Conservation (phyloP, 2,113 vertebrate species). For the Laterallus jamaicensis region DNA sequence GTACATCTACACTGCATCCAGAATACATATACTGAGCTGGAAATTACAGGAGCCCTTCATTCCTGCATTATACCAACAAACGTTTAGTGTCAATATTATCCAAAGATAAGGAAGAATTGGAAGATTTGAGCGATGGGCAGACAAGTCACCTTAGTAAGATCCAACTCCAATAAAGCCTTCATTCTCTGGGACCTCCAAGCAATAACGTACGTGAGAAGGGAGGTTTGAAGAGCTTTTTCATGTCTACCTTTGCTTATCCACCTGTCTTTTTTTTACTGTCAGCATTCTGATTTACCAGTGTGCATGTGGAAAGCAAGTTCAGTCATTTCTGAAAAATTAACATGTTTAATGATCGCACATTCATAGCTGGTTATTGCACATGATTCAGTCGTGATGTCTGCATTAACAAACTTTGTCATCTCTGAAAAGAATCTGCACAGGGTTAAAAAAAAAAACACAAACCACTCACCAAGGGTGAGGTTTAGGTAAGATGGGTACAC, state of each 20-base stretch:
- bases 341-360: background rate
- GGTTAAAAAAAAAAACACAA: background rate
- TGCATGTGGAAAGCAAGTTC: background rate
- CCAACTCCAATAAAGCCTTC: background rate
- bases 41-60: background rate
- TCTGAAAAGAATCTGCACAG: background rate
- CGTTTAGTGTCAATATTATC: background rate
- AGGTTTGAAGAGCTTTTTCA: background rate
- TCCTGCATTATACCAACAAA: background rate
- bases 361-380: background rate
- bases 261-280: background rate
- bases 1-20: background rate
- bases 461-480: background rate
- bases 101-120: background rate
- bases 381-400: background rate
- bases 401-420: background rate
- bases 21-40: background rate
- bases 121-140: background rate
- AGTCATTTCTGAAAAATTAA: background rate
- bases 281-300: background rate
- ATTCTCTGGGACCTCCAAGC: background rate
- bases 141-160: background rate
- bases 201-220: background rate
- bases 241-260: background rate
- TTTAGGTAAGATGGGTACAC: background rate